These are phyloP conservation scores for Erethizon dorsatum DNA, from an alignment of 2,797 vertebrate genomes.

Conservation along the genomic window DNA sequence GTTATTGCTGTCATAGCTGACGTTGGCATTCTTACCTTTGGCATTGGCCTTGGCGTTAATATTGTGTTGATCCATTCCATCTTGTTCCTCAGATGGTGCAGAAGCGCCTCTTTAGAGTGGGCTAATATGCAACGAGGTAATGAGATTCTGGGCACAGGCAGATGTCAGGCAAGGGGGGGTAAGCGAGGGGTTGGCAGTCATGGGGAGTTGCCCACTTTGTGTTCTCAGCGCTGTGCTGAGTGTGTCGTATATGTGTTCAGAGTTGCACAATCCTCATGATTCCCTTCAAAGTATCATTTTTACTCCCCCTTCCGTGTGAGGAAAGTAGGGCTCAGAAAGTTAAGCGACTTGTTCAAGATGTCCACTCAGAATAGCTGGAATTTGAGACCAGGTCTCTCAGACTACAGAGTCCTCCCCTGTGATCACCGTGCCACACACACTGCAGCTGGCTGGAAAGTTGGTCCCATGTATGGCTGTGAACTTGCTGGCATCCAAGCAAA, in stretches of 20 bases:
- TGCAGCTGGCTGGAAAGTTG: slow-evolving; percentile 6
- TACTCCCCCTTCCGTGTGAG: background rate
- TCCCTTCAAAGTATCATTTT: background rate
- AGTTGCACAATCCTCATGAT: background rate
- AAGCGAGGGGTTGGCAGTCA: background rate
- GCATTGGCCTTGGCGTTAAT: background rate
- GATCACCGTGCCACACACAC: background rate
- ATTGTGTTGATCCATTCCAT: background rate
- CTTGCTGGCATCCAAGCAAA: slow-evolving; percentile 39
- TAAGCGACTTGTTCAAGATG: background rate
- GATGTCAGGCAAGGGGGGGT: background rate
- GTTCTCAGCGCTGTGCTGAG: background rate
- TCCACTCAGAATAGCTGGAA: background rate
- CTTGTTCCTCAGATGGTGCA: background rate
- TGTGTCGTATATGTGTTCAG: accelerated
- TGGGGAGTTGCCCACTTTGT: accelerated
- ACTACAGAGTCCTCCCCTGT: background rate
- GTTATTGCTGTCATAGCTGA: accelerated
- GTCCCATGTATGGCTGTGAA: background rate
- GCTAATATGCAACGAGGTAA: background rate
- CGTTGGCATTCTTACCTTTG: background rate
- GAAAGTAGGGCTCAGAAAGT: background rate
- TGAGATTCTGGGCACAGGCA: background rate
- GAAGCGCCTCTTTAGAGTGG: background rate
- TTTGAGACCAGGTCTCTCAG: background rate